A percentile compares a stretch with the other conserved stretches of the same genome.
Conservation (phyloP, 2,113 vertebrate species). For the Coryphaenoides rupestris region DNA sequence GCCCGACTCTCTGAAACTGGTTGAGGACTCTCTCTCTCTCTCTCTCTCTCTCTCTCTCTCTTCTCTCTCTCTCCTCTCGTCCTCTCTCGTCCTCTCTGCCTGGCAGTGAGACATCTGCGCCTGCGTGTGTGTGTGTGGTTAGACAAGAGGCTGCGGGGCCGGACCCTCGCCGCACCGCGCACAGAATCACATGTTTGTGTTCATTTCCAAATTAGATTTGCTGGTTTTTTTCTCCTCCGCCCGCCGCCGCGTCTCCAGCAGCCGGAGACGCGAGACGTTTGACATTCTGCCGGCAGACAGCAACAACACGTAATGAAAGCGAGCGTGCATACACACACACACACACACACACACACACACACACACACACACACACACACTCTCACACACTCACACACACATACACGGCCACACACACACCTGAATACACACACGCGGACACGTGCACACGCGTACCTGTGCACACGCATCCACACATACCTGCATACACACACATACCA, state of each 20-base stretch:
- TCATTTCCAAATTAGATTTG: slow-evolving; percentile 48
- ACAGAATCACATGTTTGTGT: slow-evolving; percentile 40
- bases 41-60: no score
- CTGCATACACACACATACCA: neutral
- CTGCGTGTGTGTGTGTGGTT: no score
- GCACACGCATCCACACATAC: slow-evolving; percentile 4
- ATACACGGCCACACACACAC: slow-evolving; percentile 22
- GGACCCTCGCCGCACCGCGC: slow-evolving; percentile 8
- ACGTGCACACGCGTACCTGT: slow-evolving; percentile 36
- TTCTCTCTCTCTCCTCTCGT: no score
- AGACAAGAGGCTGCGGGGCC: slow-evolving; percentile 27
- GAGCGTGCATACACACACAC: slow-evolving; percentile 23
- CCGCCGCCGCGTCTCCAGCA: slow-evolving; percentile 15
- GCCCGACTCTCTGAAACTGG: no score
- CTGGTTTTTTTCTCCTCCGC: slow-evolving; percentile 26
- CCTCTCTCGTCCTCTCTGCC: no score
- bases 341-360: neutral
- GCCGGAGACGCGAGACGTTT: slow-evolving; percentile 49
- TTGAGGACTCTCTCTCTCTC: no score
- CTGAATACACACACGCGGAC: slow-evolving; percentile 58
- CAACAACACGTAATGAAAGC: slow-evolving; percentile 49
- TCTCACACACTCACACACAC: no score
- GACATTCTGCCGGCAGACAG: slow-evolving; percentile 45
- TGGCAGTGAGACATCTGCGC: no score
- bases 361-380: neutral